Base-by-base conservation (phyloP, 2,888 invertebrate genomes). In the Gymnocheta viridis region DNA sequence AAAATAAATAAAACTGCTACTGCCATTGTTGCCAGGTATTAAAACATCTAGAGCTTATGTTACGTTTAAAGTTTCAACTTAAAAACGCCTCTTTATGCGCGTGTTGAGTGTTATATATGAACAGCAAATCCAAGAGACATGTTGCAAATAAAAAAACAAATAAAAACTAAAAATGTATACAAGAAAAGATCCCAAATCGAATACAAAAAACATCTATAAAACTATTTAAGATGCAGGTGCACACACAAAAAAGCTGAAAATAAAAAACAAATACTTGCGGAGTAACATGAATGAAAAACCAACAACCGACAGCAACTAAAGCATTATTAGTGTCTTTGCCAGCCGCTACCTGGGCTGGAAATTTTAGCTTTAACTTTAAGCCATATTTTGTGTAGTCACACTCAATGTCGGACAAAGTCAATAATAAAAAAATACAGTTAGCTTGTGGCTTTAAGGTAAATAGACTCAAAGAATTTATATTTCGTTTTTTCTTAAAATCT, bases 151-250 rank as follows among this genome's bases (percentile, higher is more conserved):
- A 32, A 70, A 67, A 54, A 56, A 29, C 7, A 14, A 12, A 19
- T 32, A 72, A 17, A n/a, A 22, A 32, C 47, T 9, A 69, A 12
- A 44, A 10, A 41, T 41, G n/a, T n/a, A n/a, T n/a, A n/a, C n/a
- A 29, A 29, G 44, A 44, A 64, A 64, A 29, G 4, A 73, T 17
- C 27, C 7, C 4, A 17, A 41, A 51, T 17, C 47, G 62, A 51
- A 47, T 14, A 24, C 24, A 66, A 19, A 51, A 64, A 44, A 62
- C 27, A 27, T 38, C 29, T 44, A 35, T 17, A 82, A 73, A 77
- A 82, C 64, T 77, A 60, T 80, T 56, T 74, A 32, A 70, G 54
- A 41, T 84, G 83, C 83, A 84, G 83, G 83, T 84, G 83, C 79
- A 80, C 69, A 67, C 41, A 64, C 22, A 22, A 69, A 51, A 64